Percentiles rank a stretch among this genome's conserved stretches.
Evolutionary conservation across 2,797 vertebrate genomes (phyloP).

Genomic region (Lagorchestes hirsutus): DNA sequence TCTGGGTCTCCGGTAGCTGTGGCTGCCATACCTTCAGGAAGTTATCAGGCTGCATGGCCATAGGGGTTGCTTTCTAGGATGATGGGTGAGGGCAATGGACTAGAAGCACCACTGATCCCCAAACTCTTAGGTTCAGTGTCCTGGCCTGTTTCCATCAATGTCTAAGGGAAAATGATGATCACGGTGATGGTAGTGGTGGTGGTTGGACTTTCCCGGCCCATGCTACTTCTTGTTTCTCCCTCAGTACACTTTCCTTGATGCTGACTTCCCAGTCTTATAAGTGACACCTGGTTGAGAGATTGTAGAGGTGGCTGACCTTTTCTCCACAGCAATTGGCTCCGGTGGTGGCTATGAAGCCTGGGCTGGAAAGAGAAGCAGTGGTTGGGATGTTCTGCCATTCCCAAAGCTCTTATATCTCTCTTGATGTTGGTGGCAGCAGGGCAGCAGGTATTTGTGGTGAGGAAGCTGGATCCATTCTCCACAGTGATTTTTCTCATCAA

Average conservation of each 20-base stretch:
- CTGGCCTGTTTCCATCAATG: not conserved
- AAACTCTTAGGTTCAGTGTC: not conserved
- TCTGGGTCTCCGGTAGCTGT: not conserved
- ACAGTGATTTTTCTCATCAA: not conserved
- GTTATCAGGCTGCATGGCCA: not conserved
- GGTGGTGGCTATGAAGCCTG: no score
- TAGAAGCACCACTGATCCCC: not conserved
- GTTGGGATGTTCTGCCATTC: not conserved
- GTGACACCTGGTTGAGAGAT: not conserved
- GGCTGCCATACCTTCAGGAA: not conserved
- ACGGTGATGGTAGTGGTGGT: not conserved
- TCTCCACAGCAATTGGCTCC: not conserved
- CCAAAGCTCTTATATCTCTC: no score
- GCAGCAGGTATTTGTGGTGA: not conserved
- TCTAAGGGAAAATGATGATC: not conserved
- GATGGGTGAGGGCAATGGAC: not conserved
- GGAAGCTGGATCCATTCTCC: not conserved
- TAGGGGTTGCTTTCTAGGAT: not conserved
- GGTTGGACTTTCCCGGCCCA: no score
- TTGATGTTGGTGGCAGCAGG: not conserved
- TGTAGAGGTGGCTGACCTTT: not conserved
- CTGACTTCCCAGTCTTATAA: not conserved
- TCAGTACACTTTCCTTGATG: no score
- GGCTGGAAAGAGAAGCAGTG: no score
- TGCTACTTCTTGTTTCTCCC: no score